These are phyloP conservation scores for Cirrhinus molitorella DNA, from an alignment of 2,797 vertebrate genomes.

Conservation along the genomic window DNA sequence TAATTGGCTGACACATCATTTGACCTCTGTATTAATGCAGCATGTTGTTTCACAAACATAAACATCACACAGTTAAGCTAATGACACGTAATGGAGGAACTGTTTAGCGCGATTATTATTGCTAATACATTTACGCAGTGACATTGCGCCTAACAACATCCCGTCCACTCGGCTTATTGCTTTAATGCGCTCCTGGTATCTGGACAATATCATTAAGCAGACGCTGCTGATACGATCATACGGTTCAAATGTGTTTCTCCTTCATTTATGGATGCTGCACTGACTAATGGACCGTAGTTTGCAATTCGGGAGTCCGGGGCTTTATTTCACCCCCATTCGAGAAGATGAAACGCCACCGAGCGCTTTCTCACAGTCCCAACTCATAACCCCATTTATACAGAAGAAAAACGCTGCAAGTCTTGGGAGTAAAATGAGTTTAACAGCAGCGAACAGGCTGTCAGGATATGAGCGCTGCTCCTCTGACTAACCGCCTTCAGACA, in stretches of 20 bases:
- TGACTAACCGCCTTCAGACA: slow-evolving; percentile 20
- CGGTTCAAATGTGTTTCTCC: background rate
- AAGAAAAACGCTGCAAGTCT: slow-evolving; percentile 32
- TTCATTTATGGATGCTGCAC: background rate
- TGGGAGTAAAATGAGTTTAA: slow-evolving; percentile 30
- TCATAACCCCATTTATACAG: slow-evolving; percentile 36
- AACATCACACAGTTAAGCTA: background rate
- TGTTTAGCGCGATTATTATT: background rate
- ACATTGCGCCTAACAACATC: background rate
- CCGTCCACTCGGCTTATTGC: background rate
- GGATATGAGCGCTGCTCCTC: slow-evolving; percentile 1
- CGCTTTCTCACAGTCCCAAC: slow-evolving; percentile 12
- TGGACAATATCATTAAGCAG: background rate
- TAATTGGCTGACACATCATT: background rate
- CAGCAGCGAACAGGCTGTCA: slow-evolving; percentile 12
- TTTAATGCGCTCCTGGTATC: background rate
- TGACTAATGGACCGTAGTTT: slow-evolving; percentile 22
- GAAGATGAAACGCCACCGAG: slow-evolving; percentile 11
- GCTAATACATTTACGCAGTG: background rate
- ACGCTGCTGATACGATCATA: background rate
- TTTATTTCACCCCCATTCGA: slow-evolving; percentile 17
- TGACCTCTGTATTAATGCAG: background rate
- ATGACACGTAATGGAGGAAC: background rate
- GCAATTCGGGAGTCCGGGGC: background rate
- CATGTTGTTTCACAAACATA: background rate